Evolutionary conservation across 37 sponge, comb jelly and placozoan genomes (phyloP).

Genomic region (Mnemiopsis leidyi): DNA sequence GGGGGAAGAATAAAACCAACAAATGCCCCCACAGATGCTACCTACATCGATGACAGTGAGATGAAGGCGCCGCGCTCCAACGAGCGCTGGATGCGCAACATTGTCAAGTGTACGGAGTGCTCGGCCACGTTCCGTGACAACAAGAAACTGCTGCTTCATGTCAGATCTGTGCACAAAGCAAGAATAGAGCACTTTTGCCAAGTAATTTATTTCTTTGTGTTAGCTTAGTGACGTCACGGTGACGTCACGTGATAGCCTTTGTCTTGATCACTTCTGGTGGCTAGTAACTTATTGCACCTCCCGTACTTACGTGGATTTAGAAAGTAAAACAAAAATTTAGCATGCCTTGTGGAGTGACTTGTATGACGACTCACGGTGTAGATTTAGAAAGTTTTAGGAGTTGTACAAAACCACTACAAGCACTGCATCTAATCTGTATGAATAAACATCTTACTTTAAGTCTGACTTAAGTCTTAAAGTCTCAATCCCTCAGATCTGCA

Average conservation of each 20-base stretch:
- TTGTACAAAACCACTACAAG: too few species aligned
- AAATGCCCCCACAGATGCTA: conserved; percentile 7
- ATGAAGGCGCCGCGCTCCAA: not conserved
- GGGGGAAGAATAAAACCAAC: not conserved
- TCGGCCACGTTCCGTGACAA: conserved; percentile 30
- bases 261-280: too few species aligned
- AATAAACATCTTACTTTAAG: too few species aligned
- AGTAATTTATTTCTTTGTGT: not conserved
- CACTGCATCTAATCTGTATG: too few species aligned
- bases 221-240: not conserved
- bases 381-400: too few species aligned
- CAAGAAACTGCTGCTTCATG: conserved; percentile 33
- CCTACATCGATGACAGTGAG: conserved; percentile 3
- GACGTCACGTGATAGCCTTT: too few species aligned
- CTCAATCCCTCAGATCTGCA: conserved; percentile 46
- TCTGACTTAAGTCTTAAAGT: too few species aligned
- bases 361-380: too few species aligned
- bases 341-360: too few species aligned
- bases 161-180: conserved; percentile 51
- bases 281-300: too few species aligned
- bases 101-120: conserved; percentile 54
- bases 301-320: too few species aligned
- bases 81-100: not conserved
- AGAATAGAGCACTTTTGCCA: conserved; percentile 51
- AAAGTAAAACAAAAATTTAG: too few species aligned